A percentile compares a stretch with the other conserved stretches of the same genome.
These are phyloP conservation scores for Cinclus cinclus DNA, from an alignment of 2,113 vertebrate genomes.

Conservation along the genomic window DNA sequence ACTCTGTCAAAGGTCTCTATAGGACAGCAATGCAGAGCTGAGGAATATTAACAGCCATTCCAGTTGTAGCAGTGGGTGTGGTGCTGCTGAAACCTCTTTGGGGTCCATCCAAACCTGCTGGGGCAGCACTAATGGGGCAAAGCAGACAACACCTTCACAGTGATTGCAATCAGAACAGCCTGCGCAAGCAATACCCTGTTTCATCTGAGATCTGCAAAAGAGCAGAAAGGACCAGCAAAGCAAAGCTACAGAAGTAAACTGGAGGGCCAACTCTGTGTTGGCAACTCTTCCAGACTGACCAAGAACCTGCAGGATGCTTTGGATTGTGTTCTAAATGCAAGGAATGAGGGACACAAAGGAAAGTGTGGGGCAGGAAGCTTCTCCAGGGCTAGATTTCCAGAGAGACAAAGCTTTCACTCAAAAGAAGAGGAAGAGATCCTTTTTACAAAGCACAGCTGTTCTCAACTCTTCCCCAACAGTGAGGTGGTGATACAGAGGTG, in stretches of 20 bases:
- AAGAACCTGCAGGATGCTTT: neutral
- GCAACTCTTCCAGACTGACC: neutral
- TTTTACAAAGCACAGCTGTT: neutral
- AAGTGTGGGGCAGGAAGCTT: neutral
- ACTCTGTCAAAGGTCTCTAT: neutral
- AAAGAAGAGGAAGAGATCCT: neutral
- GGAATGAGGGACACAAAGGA: neutral
- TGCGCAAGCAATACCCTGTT: conserved; percentile 37
- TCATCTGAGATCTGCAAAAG: neutral
- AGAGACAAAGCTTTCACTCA: neutral
- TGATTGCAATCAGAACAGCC: neutral
- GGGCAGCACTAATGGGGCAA: neutral
- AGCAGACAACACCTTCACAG: conserved; percentile 21
- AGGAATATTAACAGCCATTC: neutral
- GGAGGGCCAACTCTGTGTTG: neutral
- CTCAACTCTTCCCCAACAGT: neutral
- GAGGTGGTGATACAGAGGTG: neutral
- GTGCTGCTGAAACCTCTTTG: neutral
- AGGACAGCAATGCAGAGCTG: neutral
- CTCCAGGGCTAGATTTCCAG: neutral
- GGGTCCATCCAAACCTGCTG: neutral
- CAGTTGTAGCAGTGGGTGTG: neutral
- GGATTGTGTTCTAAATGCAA: neutral
- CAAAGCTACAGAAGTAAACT: neutral
- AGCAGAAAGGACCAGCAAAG: neutral